These are phyloP conservation scores for Pseudopodoces humilis DNA, from an alignment of 2,113 vertebrate genomes.

Conservation along the genomic window DNA sequence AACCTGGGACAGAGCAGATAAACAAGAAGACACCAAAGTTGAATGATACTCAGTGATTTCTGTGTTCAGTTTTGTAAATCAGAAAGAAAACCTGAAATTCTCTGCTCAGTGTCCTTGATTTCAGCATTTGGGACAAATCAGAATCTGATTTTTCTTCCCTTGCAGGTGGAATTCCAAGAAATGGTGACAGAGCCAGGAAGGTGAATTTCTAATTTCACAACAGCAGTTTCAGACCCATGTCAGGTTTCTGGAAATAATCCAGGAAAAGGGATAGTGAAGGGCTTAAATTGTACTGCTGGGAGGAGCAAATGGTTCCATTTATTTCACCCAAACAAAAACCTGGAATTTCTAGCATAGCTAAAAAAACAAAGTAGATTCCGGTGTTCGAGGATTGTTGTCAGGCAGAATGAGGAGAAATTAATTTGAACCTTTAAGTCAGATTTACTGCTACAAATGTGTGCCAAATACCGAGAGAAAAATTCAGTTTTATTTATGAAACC, in stretches of 20 bases:
- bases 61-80: neutral
- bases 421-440: neutral
- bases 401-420: neutral
- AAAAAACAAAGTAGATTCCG: neutral
- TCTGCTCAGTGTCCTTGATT: neutral
- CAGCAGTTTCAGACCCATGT: neutral
- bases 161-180: neutral
- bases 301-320: neutral
- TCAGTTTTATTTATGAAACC: neutral
- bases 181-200: neutral
- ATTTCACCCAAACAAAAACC: neutral
- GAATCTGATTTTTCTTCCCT: neutral
- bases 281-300: neutral
- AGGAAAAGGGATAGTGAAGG: neutral
- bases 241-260: neutral
- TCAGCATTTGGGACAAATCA: neutral
- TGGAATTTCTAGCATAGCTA: neutral
- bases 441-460: neutral
- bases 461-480: neutral
- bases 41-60: neutral
- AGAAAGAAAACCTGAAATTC: neutral
- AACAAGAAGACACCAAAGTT: neutral
- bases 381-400: neutral
- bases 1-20: neutral
- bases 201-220: neutral